Base-by-base conservation (phyloP, 2,888 invertebrate genomes). In the Eupeodes latifasciatus region DNA sequence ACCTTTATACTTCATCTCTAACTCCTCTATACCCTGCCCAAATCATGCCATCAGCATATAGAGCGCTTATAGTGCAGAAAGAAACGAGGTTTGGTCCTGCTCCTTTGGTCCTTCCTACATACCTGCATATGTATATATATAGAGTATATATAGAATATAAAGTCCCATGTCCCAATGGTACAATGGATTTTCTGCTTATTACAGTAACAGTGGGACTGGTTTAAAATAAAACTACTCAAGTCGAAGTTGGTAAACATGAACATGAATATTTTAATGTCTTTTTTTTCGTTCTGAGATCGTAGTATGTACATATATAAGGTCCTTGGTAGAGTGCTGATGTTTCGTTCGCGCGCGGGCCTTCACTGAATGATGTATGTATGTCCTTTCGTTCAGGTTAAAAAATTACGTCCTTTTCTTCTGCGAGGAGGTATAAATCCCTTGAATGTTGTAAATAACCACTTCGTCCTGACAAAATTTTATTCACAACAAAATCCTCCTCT, bases 181-280 rank as follows among this genome's bases (percentile, higher is more conserved):
- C 61, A 64, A 59, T 74, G 79, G 79, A 55, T 74, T 72, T 76
- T 61, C 53, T 81, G 75, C 67, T 81, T 69, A 75, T 75, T 67
- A 44, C 61, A 59, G 47, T 66, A 61, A 34, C 76, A 76, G 12
- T 66, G 74, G 72, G 64, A 69, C 12, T 66, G 40, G 64, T 72
- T 44, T 27, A 19, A 36, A 55, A 55, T 55, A 55, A 44, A 71
- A 27, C 53, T 53, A 55, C 40, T 40, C 14, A 55, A 72, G 72
- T 59, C 44, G 47, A 47, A 72, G 72, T 59, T 72, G 59, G 72
- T 59, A 40, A 72, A 72, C 75, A 75, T 47, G 57, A 72, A 57
- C 49, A 75, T 72, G 72, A 72, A 72, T 72, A 72, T 59, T 72
- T 72, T 72, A 72, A 72, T 72, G 72, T 59, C 34, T 72, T 47